phyloP scores from a whole-genome alignment of 2,113 vertebrate species.

The Strigops habroptila region DNA sequence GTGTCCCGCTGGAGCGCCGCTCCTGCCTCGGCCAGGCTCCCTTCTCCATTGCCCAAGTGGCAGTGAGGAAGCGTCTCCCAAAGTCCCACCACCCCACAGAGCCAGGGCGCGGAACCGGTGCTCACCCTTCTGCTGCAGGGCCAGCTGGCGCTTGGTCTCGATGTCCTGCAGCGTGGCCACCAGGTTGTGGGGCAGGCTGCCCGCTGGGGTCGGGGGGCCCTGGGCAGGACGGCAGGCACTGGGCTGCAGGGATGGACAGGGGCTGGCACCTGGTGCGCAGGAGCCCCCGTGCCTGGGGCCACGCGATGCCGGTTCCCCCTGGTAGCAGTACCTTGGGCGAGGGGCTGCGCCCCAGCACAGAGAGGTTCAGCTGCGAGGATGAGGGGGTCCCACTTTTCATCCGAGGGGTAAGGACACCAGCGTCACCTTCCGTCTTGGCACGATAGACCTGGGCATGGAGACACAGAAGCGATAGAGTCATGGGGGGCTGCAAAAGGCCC shows the following conservation, averaged over 20 bases:
- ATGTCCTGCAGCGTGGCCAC: slow-evolving; percentile 85
- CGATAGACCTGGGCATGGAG: slow-evolving; percentile 77
- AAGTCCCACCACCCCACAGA: background rate
- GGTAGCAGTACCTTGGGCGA: slow-evolving; percentile 78
- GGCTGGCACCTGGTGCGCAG: background rate
- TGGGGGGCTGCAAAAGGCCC: background rate
- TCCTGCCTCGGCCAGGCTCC: background rate
- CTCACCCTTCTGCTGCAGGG: slow-evolving; percentile 87
- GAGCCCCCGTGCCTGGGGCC: accelerated
- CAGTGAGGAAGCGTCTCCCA: accelerated
- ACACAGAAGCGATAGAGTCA: background rate
- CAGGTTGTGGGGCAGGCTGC: slow-evolving; percentile 87
- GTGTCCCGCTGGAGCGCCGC: accelerated
- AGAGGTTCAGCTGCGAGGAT: slow-evolving; percentile 73
- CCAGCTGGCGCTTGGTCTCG: slow-evolving; percentile 84
- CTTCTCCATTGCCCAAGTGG: background rate
- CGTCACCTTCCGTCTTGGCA: slow-evolving; percentile 79
- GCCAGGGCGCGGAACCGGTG: accelerated
- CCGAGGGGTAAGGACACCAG: slow-evolving; percentile 55
- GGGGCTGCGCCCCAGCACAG: slow-evolving; percentile 77
- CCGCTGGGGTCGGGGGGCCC: slow-evolving; percentile 77
- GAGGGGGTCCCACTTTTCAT: slow-evolving; percentile 71
- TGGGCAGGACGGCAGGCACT: slow-evolving; percentile 30
- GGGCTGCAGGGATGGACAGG: background rate
- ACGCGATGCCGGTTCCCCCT: accelerated